A percentile compares a stretch with the other conserved stretches of the same genome.
Evolutionary conservation across 2,797 vertebrate genomes (phyloP).

Genomic region (Pseudochirops cupreus): DNA sequence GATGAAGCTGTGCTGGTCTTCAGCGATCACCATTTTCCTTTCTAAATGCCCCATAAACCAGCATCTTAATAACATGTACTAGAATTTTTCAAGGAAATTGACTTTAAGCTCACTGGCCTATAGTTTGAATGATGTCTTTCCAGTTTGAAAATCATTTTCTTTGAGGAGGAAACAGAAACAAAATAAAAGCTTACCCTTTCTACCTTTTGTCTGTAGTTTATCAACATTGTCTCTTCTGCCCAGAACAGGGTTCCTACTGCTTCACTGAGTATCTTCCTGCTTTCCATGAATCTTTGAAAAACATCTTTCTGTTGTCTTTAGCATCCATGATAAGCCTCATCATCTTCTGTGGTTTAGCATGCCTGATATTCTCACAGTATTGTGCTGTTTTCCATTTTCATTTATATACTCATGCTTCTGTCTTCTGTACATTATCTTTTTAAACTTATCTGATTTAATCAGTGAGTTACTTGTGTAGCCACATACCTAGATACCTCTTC

Average conservation of each 20-base stretch:
- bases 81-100: neutral
- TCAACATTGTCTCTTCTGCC: neutral
- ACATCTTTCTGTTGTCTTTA: neutral
- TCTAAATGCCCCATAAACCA: neutral
- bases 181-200: neutral
- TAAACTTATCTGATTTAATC: neutral
- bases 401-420: neutral
- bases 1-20: neutral
- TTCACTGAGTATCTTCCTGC: neutral
- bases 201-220: neutral
- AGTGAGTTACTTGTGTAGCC: neutral
- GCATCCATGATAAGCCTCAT: neutral
- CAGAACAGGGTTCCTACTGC: neutral
- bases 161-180: neutral
- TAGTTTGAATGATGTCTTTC: neutral
- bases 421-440: neutral
- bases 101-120: neutral
- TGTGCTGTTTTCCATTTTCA: neutral
- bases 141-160: neutral
- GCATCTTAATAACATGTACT: neutral
- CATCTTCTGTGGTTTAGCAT: neutral
- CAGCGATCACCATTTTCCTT: neutral
- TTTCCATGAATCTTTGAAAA: neutral
- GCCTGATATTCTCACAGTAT: neutral
- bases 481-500: neutral